A percentile compares a stretch with the other conserved stretches of the same genome.
Conservation (phyloP, 2,113 vertebrate species). For the Excalfactoria chinensis region DNA sequence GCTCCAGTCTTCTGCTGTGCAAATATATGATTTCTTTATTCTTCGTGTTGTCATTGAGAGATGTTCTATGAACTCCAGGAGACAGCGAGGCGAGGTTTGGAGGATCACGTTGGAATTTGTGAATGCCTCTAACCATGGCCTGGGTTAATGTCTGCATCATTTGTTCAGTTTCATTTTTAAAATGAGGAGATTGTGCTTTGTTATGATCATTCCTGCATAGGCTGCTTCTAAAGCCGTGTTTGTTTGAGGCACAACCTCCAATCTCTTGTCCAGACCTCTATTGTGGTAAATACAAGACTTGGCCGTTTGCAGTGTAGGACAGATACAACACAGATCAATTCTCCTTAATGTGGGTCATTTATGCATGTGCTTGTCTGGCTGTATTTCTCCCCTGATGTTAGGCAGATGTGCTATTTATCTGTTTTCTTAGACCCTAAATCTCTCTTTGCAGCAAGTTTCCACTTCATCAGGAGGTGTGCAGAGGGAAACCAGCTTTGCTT, state of each 20-base stretch:
- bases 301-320: background rate
- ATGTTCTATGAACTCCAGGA: background rate
- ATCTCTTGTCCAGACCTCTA: background rate
- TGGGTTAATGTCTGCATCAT: rapidly evolving
- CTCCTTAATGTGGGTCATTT: background rate
- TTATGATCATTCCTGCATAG: background rate
- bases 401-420: background rate
- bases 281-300: background rate
- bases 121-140: background rate
- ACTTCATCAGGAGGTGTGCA: background rate
- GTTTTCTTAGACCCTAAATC: slow-evolving; percentile 20
- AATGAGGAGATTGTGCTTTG: background rate
- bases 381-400: background rate
- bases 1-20: rapidly evolving
- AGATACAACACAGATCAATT: background rate
- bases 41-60: background rate
- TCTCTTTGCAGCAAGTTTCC: background rate
- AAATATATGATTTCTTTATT: background rate
- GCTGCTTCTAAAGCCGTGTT: background rate
- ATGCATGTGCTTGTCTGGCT: background rate
- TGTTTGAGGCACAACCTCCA: background rate
- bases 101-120: rapidly evolving
- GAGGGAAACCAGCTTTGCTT: background rate
- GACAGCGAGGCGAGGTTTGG: rapidly evolving
- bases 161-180: background rate